Conservation (phyloP, 2,797 vertebrate species). For the Peromyscus eremicus region DNA sequence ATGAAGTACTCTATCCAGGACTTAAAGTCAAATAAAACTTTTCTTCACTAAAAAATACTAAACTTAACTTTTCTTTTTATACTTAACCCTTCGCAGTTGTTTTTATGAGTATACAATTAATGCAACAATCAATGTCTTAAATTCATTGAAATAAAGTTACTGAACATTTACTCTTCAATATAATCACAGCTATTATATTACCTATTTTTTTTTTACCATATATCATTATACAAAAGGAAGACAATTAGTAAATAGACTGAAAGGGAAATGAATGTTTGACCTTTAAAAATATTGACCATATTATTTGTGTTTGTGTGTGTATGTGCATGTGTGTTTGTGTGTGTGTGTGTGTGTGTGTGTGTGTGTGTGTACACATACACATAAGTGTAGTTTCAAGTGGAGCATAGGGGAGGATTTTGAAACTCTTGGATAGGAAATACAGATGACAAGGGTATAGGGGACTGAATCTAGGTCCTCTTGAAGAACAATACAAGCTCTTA, state of each 20-base stretch:
- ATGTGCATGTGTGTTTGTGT: neutral
- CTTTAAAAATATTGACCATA: neutral
- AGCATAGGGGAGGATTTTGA: neutral
- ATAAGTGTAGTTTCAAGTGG: neutral
- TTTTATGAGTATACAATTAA: neutral
- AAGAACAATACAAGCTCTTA: neutral
- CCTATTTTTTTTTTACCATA: neutral
- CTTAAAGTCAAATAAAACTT: neutral
- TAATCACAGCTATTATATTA: neutral
- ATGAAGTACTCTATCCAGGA: neutral
- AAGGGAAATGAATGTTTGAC: constrained; percentile 17
- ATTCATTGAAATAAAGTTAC: neutral
- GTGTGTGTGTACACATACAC: accelerated
- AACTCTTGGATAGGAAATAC: neutral
- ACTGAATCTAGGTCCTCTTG: neutral
- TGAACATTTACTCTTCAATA: constrained; percentile 25
- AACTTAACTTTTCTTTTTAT: neutral
- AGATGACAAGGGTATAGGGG: neutral
- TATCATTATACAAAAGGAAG: neutral
- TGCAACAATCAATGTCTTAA: neutral
- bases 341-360: neutral
- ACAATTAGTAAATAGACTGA: neutral
- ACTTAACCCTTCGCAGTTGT: neutral
- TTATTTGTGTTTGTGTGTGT: neutral
- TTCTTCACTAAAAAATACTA: neutral